Evolutionary conservation across 1,140 invertebrate species (phyloP), one percentile per base, ranked within the genome.

Genomic region (Drosophila funebris): DNA sequence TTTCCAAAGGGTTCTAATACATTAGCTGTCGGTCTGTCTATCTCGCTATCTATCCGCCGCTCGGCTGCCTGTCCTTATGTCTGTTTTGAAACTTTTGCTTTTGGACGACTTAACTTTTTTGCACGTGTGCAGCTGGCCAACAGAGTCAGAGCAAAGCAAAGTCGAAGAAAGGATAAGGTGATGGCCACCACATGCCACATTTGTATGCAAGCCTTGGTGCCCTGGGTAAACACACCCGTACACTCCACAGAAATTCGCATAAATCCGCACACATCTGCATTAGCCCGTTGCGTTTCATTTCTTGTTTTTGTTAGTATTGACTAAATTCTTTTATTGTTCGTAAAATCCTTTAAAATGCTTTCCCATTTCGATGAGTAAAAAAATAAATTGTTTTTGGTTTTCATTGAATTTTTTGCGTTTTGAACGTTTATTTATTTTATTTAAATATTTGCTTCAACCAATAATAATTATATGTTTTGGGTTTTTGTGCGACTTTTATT

Each of bases 21-120:
- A 57, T 29, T 50, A 20, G 52, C 13, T 50, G 31, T 14, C 29
- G 2, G 14, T 57, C 72, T 54, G 57, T 39, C 33, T 56, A 66
- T 63, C 64, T 62, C 57, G 16, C 37, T 37, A 60, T 70, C 54
- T 22, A 37, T 53, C 60, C 22, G 9, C 50, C 27, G n/a, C n/a
- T n/a, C n/a, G n/a, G n/a, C n/a, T n/a, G n/a, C n/a, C n/a, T n/a
- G n/a, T n/a, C n/a, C n/a, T n/a, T n/a, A n/a, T 14, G 24, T 33
- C 27, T 33, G 57, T 18, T 50, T 56, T 37, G 87, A 87, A 22
- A 87, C 71, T 87, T 87, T 88, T 83, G 71, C 83, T 74, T n/a
- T n/a, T 43, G 37, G 73, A 76, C 58, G 76, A 83, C 78, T 87
- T 83, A 87, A 87, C 78, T 87, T 88, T 87, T 83, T 83, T 82